A percentile compares a stretch with the other conserved stretches of the same genome.
These are phyloP conservation scores for Eulemur macaco DNA, from an alignment of 2,113 vertebrate species.

Conservation along the genomic window DNA sequence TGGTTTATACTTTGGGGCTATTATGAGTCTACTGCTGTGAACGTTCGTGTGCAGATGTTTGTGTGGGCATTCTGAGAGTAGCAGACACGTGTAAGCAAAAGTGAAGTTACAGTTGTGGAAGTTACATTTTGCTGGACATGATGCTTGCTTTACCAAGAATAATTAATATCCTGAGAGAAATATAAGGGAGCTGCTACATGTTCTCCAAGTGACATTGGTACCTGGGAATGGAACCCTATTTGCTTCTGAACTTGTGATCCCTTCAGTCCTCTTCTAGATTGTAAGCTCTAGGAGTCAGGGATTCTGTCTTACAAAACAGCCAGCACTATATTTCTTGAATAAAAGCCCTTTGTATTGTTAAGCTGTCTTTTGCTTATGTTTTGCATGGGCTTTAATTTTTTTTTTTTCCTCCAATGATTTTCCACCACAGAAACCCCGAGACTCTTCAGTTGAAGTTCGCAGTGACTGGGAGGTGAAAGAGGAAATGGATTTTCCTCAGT, in stretches of 20 bases:
- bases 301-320: neutral
- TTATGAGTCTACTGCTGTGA: no score
- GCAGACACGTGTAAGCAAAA: neutral
- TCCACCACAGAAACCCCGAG: constrained; percentile 92
- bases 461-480: constrained; percentile 99
- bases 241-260: neutral
- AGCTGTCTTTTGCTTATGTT: neutral
- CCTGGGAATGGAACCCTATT: neutral
- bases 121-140: neutral
- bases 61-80: neutral
- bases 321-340: neutral
- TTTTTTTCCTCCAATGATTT: neutral
- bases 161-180: neutral
- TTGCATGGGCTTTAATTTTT: neutral
- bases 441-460: constrained; percentile 97
- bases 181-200: fast-evolving
- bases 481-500: constrained; percentile 98
- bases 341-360: neutral
- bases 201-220: neutral
- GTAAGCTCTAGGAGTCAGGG: neutral
- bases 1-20: neutral
- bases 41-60: fast-evolving
- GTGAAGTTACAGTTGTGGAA: no score
- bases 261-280: neutral
- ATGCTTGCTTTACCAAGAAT: neutral